Evolutionary conservation across 37 sponge, comb jelly and placozoan genomes (phyloP), one percentile per base, ranked within the genome.

Genomic region (Lycopodina hypogea): DNA sequence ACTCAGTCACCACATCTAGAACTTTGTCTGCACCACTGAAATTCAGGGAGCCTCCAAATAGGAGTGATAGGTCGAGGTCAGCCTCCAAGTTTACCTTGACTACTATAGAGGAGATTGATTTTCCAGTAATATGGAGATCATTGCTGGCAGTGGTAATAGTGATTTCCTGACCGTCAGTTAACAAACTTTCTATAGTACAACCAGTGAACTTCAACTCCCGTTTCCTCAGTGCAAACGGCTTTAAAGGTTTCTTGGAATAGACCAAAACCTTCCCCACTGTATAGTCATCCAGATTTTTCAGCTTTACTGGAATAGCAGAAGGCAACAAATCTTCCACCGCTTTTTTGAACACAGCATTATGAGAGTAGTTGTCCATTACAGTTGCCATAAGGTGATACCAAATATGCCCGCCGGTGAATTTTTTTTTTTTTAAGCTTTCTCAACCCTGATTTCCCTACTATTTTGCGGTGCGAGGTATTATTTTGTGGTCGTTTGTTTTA

Each of bases 161-260:
- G 62, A 84, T 21, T 12, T 45, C 8, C 42, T 72, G 74, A 24
- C n/a, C 81, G 12, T 72, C 77, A 15, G 82, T 69, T 15, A 87
- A 80, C 40, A 86, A 57, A 1, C 83, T 61, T 19, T 68, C 29
- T 37, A 91, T 66, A 18, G 77, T 37, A 26, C 50, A 28, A 15
- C 92, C 88, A 28, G 88, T 83, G 78, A 81, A 87, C 28, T 76
- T 57, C 26, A 92, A 81, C 23, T 77, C 66, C 51, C 87, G 81
- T 28, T 77, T 80, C 30, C 85, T 50, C 88, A 85, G 80, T 22
- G 84, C 81, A 53, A 68, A 65, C 51, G 76, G 42, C 30, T 56
- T 71, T 12, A 69, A 77, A 33, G 88, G 92, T 53, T 80, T 92
- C 62, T 70, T 71, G 32, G 80, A 23, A 69, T 77, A 81, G 23